Evolutionary conservation across 2,888 invertebrate species (phyloP).

Genomic region (Cremastobaeus sp.): DNA sequence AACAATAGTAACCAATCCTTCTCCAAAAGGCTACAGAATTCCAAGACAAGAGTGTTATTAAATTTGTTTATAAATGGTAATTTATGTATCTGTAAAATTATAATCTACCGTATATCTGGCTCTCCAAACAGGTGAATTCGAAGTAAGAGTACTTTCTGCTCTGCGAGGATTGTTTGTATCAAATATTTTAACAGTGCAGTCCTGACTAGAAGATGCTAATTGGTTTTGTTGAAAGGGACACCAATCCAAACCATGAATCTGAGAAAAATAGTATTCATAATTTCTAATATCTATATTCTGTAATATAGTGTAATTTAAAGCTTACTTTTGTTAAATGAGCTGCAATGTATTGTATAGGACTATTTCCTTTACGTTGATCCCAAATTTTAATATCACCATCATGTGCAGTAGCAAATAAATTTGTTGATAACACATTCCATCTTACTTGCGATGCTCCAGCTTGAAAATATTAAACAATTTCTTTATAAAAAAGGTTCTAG

Average conservation of each 20-base stretch:
- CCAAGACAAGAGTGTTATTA: slow-evolving; percentile 25
- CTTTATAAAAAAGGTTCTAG: too few species aligned
- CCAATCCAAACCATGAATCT: slow-evolving; percentile 96
- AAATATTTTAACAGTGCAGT: slow-evolving; percentile 96
- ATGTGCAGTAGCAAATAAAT: slow-evolving; percentile 95
- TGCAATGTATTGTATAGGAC: slow-evolving; percentile 94
- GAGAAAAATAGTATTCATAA: slow-evolving; percentile 64
- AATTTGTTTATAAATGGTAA: background rate
- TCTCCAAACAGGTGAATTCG: slow-evolving; percentile 93
- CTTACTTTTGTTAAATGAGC: slow-evolving; percentile 88
- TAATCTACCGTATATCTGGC: slow-evolving; percentile 93
- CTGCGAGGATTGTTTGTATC: slow-evolving; percentile 91
- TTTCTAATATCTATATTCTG: background rate
- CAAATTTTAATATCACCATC: slow-evolving; percentile 97
- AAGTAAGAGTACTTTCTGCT: slow-evolving; percentile 90
- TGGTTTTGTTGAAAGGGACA: slow-evolving; percentile 91
- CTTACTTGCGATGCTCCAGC: slow-evolving; percentile 96
- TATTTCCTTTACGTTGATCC: slow-evolving; percentile 93
- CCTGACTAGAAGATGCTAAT: slow-evolving; percentile 94
- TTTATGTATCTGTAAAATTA: background rate
- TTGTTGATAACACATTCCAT: slow-evolving; percentile 91
- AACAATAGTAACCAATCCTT: slow-evolving; percentile 93
- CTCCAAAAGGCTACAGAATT: slow-evolving; percentile 90
- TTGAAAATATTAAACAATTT: slow-evolving; percentile 74
- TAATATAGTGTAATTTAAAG: background rate